Evolutionary conservation across 1,140 invertebrate species (phyloP).

Genomic region (Lycorma delicatula): DNA sequence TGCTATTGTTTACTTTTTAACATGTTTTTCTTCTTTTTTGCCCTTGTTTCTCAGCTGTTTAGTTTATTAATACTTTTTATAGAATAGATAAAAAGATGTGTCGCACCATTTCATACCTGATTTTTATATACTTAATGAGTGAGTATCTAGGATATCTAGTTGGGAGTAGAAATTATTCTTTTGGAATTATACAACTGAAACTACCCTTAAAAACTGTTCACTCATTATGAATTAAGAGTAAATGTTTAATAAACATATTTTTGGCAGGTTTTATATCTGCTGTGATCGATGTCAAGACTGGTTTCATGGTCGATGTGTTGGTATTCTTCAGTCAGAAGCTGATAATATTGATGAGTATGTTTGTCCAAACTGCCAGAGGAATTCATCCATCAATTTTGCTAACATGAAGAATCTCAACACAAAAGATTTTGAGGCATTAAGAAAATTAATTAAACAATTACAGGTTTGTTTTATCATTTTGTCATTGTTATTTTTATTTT

Average conservation of each 20-base stretch:
- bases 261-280: constrained; percentile 82
- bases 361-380: constrained; percentile 89
- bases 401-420: constrained; percentile 78
- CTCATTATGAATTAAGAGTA: neutral
- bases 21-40: too few species aligned
- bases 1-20: too few species aligned
- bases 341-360: constrained; percentile 93
- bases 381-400: constrained; percentile 77
- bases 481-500: neutral
- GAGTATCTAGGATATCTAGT: too few species aligned
- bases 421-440: constrained; percentile 76
- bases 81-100: too few species aligned
- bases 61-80: too few species aligned
- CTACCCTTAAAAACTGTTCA: too few species aligned
- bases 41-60: too few species aligned
- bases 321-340: constrained; percentile 87
- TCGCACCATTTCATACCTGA: too few species aligned
- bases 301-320: constrained; percentile 97
- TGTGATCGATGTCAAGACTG: constrained; percentile 98
- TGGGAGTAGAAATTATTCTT: too few species aligned
- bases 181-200: too few species aligned
- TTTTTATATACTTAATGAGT: too few species aligned
- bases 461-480: constrained; percentile 55
- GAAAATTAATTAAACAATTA: constrained; percentile 81
- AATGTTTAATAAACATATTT: neutral